Evolutionary conservation across 1,140 invertebrate species (phyloP).

Genomic region (Sitophilus oryzae): DNA sequence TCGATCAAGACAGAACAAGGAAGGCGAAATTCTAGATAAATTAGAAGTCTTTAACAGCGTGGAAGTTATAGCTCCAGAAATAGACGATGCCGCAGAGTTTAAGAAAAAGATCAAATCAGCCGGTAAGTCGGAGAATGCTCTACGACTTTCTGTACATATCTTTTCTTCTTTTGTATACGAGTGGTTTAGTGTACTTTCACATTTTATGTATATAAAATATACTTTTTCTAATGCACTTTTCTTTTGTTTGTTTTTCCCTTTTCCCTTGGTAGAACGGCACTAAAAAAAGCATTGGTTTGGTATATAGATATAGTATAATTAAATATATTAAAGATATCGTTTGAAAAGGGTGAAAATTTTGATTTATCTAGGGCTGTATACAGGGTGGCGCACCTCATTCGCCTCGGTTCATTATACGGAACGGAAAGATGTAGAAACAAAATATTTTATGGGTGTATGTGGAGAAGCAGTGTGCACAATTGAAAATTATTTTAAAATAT

Average conservation of each 20-base stretch:
- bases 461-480: too few species aligned
- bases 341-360: too few species aligned
- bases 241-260: conserved; percentile 21
- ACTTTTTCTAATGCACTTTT: conserved; percentile 23
- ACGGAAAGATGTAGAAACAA: too few species aligned
- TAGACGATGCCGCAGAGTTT: conserved; percentile 46
- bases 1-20: conserved; percentile 46
- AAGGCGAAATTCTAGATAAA: conserved; percentile 57
- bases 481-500: too few species aligned
- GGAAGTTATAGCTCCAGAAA: conserved; percentile 68
- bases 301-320: too few species aligned
- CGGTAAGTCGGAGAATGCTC: conserved; percentile 22
- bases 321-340: too few species aligned
- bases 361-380: too few species aligned
- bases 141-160: conserved; percentile 7
- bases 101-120: conserved; percentile 17
- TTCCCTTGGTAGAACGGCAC: neutral
- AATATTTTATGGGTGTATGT: too few species aligned
- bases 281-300: too few species aligned
- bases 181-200: neutral
- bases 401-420: too few species aligned
- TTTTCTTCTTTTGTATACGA: conserved; percentile 4
- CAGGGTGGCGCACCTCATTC: too few species aligned
- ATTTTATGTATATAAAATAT: conserved; percentile 27
- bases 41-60: conserved; percentile 72